These are phyloP conservation scores for Bos javanicus DNA, from an alignment of 2,113 vertebrate genomes.

Conservation along the genomic window DNA sequence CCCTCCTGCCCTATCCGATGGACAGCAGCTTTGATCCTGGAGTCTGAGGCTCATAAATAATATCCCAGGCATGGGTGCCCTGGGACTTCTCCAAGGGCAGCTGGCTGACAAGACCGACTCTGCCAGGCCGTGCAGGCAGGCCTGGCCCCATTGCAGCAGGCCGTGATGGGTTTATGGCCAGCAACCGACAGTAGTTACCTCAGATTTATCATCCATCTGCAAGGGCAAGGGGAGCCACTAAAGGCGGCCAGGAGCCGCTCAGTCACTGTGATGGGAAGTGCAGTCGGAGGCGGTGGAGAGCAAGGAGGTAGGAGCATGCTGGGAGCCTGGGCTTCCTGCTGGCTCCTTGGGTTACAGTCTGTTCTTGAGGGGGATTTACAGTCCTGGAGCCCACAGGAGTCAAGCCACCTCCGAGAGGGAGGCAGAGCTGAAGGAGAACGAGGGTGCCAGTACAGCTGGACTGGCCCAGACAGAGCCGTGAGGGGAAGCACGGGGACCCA, in stretches of 20 bases:
- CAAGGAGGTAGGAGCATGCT: background rate
- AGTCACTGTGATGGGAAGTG: slow-evolving; percentile 45
- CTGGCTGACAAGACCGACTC: background rate
- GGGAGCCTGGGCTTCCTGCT: background rate
- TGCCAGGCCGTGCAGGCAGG: background rate
- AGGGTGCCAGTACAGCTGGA: background rate
- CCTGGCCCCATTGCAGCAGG: background rate
- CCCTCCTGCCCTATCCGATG: background rate
- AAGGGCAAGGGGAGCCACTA: background rate
- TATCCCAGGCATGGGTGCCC: background rate
- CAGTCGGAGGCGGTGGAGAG: background rate
- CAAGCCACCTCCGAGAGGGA: background rate
- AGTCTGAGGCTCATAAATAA: slow-evolving; percentile 31
- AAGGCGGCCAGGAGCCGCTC: background rate
- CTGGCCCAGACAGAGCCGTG: background rate
- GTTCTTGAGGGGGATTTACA: background rate
- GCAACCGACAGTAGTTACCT: background rate
- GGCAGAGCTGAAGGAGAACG: background rate
- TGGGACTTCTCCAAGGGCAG: background rate
- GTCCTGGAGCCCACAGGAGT: background rate
- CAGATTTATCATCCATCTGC: slow-evolving; percentile 18
- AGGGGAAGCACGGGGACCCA: background rate
- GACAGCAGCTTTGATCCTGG: slow-evolving; percentile 52
- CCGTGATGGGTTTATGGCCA: background rate
- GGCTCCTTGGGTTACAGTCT: slow-evolving; percentile 2